Conservation (phyloP, 2,113 vertebrate species). For the Nestor notabilis region DNA sequence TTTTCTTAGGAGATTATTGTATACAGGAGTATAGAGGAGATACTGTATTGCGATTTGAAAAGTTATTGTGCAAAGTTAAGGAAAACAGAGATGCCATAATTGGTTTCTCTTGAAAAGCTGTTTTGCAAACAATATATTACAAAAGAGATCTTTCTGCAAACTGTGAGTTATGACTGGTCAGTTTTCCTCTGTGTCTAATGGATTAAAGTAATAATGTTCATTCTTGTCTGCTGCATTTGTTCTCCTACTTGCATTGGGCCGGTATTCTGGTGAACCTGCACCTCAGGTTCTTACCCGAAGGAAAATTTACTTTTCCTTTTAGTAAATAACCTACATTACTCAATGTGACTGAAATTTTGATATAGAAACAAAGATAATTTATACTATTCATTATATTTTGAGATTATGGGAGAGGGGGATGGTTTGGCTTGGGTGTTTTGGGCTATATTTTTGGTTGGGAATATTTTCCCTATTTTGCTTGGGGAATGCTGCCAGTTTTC, state of each 20-base stretch:
- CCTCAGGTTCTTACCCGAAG: background rate
- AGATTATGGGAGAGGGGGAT: background rate
- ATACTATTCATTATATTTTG: background rate
- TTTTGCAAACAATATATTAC: constrained; percentile 23
- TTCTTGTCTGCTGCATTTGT: constrained; percentile 13
- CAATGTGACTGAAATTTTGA: background rate
- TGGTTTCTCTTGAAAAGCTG: constrained; percentile 46
- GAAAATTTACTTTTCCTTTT: background rate
- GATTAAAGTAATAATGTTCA: background rate
- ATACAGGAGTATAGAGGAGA: background rate
- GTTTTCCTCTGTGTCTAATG: constrained; percentile 7
- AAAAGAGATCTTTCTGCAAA: constrained; percentile 29
- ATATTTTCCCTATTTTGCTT: background rate
- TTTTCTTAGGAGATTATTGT: constrained; percentile 11
- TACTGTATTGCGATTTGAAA: constrained; percentile 13
- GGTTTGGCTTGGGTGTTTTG: background rate
- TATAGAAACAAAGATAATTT: background rate
- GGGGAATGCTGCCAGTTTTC: background rate
- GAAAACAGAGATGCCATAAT: constrained; percentile 12
- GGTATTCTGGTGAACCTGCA: background rate
- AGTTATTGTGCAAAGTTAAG: constrained; percentile 29
- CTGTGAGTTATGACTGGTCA: constrained; percentile 19
- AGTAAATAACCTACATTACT: background rate
- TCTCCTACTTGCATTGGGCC: background rate
- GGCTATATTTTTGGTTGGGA: background rate